Base-by-base conservation (phyloP, 2,888 invertebrate species). In the Ormia ochracea region DNA sequence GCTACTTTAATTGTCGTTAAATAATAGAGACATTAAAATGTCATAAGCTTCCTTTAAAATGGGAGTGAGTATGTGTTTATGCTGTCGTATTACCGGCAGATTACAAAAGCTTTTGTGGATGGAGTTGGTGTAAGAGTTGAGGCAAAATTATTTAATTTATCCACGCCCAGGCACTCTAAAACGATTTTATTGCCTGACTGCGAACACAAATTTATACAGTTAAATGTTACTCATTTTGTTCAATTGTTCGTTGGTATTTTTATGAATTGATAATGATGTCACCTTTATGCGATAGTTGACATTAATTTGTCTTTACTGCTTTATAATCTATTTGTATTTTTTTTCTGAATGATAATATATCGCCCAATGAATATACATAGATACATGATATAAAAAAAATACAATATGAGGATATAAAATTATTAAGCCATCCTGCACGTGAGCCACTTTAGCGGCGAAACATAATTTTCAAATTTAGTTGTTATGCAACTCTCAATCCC, bases 21-120 rank as follows among this genome's bases (percentile, higher is more conserved):
- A 79, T 78, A 78, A 74, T 70, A 36, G 63, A 74, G 69, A 74
- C 63, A 74, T 74, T 74, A 65, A 74, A 74, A 74, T 74, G 78
- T 74, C 56, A 65, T 70, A 79, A 74, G 50, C 69, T 58, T 69
- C 69, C 69, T 41, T 58, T 38, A 23, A 38, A 61, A 69, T 63
- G 26, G 63, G 48, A 50, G 14, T 75, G 36, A 33, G 38, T 61
- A 26, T 41, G 50, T 59, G 59, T 50, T 56, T 66, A 17, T 38
- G 17, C 58, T n/a, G n/a, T n/a, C 56, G 33, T 23, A 21, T 43
- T 41, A 56, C 7, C 31, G 31, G 14, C 31, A 52, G 1, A 68
- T 43, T 17, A 21, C 19, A 41, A 50, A 2, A 50, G 50, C 12
- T 28, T 23, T n/a, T 36, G 21, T 26, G 4, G 12, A 14, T 52